phyloP scores from a whole-genome alignment of 2,888 invertebrate species.

The Eupithecia abbreviata region DNA sequence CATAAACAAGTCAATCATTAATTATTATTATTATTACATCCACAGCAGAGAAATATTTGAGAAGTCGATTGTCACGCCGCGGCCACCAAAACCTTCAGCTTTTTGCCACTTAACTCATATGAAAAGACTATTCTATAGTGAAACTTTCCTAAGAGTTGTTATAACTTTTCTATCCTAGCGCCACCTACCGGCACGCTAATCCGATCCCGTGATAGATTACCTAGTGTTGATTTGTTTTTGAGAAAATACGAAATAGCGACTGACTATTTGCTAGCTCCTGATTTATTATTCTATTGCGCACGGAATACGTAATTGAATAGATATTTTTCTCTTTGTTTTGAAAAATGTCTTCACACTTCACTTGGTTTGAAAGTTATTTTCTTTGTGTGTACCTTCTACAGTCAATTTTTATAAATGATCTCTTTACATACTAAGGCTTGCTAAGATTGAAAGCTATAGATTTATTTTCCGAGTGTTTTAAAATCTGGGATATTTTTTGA shows the following conservation, averaged over 20 bases:
- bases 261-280: conserved; percentile 16
- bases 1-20: too few relatives aligned
- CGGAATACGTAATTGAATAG: conserved; percentile 24
- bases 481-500: background rate
- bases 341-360: conserved; percentile 6
- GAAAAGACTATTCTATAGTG: conserved; percentile 3
- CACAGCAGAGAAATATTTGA: too few relatives aligned
- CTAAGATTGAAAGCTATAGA: background rate
- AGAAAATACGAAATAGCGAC: conserved; percentile 32
- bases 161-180: conserved; percentile 21
- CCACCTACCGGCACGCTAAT: conserved; percentile 33
- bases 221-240: conserved; percentile 36
- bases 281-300: conserved; percentile 27
- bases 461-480: background rate
- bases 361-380: background rate
- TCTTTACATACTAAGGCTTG: background rate
- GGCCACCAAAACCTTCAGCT: too few relatives aligned
- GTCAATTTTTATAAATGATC: background rate
- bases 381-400: background rate
- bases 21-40: too few relatives aligned
- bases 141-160: conserved; percentile 10
- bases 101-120: too few relatives aligned
- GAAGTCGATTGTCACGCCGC: too few relatives aligned
- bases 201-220: conserved; percentile 36
- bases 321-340: conserved; percentile 16